Conservation (phyloP, 2,888 invertebrate species). For the Cataglyphis livida region DNA sequence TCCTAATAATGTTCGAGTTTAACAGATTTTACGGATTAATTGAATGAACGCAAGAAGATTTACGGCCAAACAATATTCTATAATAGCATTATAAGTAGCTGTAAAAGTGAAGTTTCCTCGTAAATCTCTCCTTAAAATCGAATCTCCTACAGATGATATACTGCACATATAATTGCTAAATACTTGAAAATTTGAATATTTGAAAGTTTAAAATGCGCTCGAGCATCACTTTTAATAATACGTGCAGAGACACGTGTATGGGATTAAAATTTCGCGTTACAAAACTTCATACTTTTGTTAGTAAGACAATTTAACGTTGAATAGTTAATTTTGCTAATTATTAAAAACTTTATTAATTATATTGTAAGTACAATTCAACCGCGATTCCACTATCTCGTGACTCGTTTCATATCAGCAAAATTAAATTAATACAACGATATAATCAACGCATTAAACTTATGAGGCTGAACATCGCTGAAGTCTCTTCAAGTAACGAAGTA, state of each 20-base stretch:
- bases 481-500: slow-evolving; percentile 20
- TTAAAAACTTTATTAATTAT: slow-evolving; percentile 34
- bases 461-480: neutral
- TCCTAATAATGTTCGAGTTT: slow-evolving; percentile 58
- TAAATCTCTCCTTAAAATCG: slow-evolving; percentile 32
- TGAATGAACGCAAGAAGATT: slow-evolving; percentile 62
- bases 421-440: slow-evolving; percentile 32
- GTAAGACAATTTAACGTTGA: slow-evolving; percentile 8
- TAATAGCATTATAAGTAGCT: slow-evolving; percentile 60
- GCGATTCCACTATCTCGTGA: neutral
- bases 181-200: neutral
- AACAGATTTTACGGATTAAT: slow-evolving; percentile 62
- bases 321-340: slow-evolving; percentile 30
- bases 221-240: neutral
- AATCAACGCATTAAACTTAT: neutral
- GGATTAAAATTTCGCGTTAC: slow-evolving; percentile 2
- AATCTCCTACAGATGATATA: neutral
- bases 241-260: no score
- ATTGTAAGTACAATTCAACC: neutral
- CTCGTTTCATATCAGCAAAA: slow-evolving; percentile 6
- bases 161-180: neutral
- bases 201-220: slow-evolving; percentile 9
- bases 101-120: slow-evolving; percentile 63
- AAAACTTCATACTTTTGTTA: neutral
- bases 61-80: slow-evolving; percentile 67